Conservation (phyloP, 2,113 vertebrate genomes). For the Callospermophilus lateralis region DNA sequence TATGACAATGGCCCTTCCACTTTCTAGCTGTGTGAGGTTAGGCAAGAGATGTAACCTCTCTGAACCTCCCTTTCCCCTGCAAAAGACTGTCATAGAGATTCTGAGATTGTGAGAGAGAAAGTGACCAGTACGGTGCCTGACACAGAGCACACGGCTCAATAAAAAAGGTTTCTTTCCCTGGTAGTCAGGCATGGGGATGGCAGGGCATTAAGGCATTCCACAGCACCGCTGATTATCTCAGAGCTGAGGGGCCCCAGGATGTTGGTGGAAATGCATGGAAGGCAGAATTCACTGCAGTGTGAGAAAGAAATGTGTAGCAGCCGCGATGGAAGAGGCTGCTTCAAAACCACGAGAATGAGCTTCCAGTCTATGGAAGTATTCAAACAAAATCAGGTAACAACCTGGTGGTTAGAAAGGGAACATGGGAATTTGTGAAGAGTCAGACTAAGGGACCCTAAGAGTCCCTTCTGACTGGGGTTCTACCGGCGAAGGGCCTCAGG, state of each 20-base stretch:
- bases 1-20: background rate
- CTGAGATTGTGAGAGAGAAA: accelerated
- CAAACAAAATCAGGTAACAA: background rate
- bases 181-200: accelerated
- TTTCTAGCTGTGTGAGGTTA: background rate
- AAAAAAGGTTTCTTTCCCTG: background rate
- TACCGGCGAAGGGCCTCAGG: background rate
- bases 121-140: background rate
- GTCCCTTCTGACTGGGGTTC: background rate
- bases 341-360: background rate
- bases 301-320: background rate
- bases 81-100: background rate
- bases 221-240: background rate
- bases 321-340: background rate
- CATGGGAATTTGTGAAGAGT: background rate
- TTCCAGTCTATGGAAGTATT: background rate
- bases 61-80: background rate
- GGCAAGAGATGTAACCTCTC: background rate
- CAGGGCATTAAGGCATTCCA: accelerated
- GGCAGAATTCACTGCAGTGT: background rate
- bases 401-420: background rate
- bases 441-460: background rate
- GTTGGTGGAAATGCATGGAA: background rate
- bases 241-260: background rate
- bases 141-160: background rate